Base-by-base conservation (phyloP, 2,888 invertebrate genomes). In the Aleiodes alternator region DNA sequence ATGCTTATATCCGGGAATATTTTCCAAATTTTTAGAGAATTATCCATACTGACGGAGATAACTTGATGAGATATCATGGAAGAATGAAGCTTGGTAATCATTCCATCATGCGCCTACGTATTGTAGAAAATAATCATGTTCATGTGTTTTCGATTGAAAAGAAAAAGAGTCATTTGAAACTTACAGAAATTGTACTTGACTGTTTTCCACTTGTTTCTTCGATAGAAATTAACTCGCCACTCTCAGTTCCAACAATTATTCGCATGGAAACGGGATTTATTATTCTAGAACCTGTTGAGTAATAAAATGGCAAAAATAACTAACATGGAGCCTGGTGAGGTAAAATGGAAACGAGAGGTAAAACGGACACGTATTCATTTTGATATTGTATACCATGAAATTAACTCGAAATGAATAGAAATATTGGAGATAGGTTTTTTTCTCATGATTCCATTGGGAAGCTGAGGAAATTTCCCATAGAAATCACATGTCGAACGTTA, bases 21-120 rank as follows among this genome's bases (percentile, higher is more conserved):
- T 56, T 79, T 79, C 85, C 85, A 85, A 50, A 84, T 79, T 78
- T 85, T 85, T n/a, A 84, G 77, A 38, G 79, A 83, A 43, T 80
- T 83, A 29, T 85, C 84, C 9, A 23, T 38, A 4, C 83, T 83
- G 2, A 82, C 64, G 6, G 85, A 84, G 56, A 83, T 59, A 0
- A 84, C 31, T 8, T 76, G 80, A 0, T 76, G 73, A 4, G 79
- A 78, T 1, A 31, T 34, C 14, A 69, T 59, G 1, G 82, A 82
- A 8, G 76, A 75, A 11, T 71, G 72, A 12, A 85, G 56, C 55
- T 82, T 80, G 12, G 68, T 57, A 31, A 85, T 79, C 5, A 75
- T 59, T 23, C 79, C 83, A n/a, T 72, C 69, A 66, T 85, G 84
- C 16, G 83, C 82, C 83, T 83, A 51, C 11, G 48, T 11, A 50